Percentiles rank a stretch among this genome's conserved stretches.
phyloP scores from a whole-genome alignment of 1,140 invertebrate species.

The Drosophila triauraria region DNA sequence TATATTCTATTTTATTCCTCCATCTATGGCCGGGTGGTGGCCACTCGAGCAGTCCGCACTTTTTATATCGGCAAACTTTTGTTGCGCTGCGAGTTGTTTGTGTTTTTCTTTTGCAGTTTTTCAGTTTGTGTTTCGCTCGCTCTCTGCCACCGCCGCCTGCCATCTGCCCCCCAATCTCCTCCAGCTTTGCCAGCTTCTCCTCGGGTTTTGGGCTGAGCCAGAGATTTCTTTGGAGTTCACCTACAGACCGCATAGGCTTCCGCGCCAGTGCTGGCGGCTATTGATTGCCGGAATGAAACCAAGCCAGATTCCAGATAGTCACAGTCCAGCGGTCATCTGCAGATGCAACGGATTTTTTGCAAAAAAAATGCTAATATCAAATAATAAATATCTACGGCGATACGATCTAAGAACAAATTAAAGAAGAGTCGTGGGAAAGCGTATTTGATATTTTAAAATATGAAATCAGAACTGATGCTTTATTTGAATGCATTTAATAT shows the following conservation, averaged over 20 bases:
- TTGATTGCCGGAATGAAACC: conserved; percentile 31
- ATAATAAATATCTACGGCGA: background rate
- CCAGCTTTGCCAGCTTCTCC: conserved; percentile 7
- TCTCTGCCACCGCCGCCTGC: conserved; percentile 7
- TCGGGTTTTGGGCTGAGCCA: conserved; percentile 60
- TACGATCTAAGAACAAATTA: no score
- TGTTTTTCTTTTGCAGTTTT: conserved; percentile 83
- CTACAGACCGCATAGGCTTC: conserved; percentile 35
- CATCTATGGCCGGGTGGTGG: conserved; percentile 52
- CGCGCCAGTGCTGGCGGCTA: conserved; percentile 30
- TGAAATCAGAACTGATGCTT: no score
- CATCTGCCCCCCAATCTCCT: background rate
- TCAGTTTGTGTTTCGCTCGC: conserved; percentile 70
- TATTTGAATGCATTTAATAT: no score
- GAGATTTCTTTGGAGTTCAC: conserved; percentile 65
- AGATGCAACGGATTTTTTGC: background rate
- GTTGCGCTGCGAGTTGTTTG: conserved; percentile 81
- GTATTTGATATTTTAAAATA: no score
- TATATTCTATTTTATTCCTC: conserved; percentile 74
- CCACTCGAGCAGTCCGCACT: conserved; percentile 79
- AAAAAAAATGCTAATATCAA: background rate
- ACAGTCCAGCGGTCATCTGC: conserved; percentile 2
- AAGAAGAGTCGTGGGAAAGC: no score
- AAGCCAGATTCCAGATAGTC: conserved; percentile 33
- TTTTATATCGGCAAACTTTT: conserved; percentile 81